Conservation (phyloP, 2,113 vertebrate genomes). For the Enhydra lutris region DNA sequence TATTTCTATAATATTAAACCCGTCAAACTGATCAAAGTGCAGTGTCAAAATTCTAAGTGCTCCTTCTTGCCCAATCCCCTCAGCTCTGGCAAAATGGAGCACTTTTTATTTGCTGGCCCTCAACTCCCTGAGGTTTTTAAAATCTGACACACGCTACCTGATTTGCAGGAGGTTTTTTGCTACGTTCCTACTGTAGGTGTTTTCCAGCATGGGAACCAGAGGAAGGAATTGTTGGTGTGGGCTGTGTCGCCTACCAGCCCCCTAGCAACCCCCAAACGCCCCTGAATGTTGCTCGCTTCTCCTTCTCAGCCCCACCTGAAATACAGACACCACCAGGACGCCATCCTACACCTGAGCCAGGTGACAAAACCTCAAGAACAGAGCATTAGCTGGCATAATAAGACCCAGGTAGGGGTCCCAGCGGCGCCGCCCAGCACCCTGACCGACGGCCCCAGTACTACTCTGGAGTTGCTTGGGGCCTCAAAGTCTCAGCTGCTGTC, state of each 20-base stretch:
- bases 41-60: conserved; percentile 80
- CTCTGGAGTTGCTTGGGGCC: neutral
- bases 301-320: neutral
- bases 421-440: neutral
- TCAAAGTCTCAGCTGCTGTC: neutral
- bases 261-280: rapidly evolving
- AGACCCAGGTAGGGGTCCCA: too few species aligned
- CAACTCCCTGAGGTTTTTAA: conserved; percentile 41
- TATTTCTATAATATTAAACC: conserved; percentile 87
- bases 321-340: rapidly evolving
- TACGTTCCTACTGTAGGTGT: neutral
- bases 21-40: conserved; percentile 82
- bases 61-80: conserved; percentile 77
- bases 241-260: rapidly evolving
- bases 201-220: rapidly evolving
- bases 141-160: neutral
- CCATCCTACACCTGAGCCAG: too few species aligned
- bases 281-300: neutral
- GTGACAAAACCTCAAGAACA: neutral
- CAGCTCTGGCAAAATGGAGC: conserved; percentile 53
- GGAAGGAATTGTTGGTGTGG: neutral
- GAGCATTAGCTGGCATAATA: rapidly evolving
- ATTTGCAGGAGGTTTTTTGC: neutral
- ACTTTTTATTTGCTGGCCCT: conserved; percentile 64
- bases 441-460: rapidly evolving